These are phyloP conservation scores for Rhabdophis nuchalis DNA, from an alignment of 2,797 vertebrate species.

Conservation along the genomic window DNA sequence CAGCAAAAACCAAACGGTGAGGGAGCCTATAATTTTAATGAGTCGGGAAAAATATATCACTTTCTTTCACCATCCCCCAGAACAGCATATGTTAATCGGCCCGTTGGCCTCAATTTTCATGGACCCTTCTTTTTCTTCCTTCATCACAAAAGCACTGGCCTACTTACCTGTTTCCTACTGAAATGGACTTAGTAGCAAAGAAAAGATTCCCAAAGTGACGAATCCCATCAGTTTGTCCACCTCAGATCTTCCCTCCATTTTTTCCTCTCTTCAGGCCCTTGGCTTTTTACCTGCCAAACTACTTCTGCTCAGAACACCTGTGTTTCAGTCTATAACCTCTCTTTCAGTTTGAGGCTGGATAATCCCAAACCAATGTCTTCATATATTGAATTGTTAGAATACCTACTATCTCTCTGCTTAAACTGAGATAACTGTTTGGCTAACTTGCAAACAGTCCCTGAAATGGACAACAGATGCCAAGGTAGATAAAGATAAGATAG, in stretches of 20 bases:
- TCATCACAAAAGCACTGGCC: background rate
- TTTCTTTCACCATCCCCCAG: background rate
- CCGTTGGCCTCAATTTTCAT: background rate
- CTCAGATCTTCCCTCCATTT: background rate
- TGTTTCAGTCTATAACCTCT: background rate
- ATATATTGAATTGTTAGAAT: background rate
- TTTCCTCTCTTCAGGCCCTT: background rate
- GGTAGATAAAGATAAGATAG: background rate
- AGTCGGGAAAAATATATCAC: background rate
- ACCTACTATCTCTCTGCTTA: background rate
- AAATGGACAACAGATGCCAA: background rate
- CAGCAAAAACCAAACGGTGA: background rate
- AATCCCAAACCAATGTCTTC: background rate
- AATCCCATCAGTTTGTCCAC: background rate
- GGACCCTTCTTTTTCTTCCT: background rate
- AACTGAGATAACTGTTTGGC: background rate
- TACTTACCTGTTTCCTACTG: background rate
- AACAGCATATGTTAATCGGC: background rate
- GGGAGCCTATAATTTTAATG: background rate
- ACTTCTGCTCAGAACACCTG: background rate
- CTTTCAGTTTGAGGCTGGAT: background rate
- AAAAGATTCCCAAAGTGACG: background rate
- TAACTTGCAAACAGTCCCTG: background rate
- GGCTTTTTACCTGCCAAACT: background rate
- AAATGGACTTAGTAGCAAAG: background rate